Base-by-base conservation (phyloP, 2,113 vertebrate species). In the Gnathonemus echidnorhynchus region DNA sequence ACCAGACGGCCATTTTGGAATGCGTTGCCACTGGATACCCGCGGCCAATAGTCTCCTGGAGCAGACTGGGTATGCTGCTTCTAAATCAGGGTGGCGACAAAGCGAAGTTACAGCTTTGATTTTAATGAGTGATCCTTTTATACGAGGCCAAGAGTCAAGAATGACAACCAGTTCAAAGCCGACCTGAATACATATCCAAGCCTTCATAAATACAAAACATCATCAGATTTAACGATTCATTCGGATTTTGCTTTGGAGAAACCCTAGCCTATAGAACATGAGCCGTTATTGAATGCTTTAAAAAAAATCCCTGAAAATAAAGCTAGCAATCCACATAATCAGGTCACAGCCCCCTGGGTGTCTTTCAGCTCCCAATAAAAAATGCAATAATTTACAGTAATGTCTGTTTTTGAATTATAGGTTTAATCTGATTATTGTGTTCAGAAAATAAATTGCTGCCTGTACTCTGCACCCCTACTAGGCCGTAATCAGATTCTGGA, bases 1-100 rank as follows among this genome's bases (percentile, higher is more conserved):
- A 99, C 95, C 98, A 99, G 95, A 99, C 98, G 0, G 98, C 98
- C 0, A 97, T 99, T 93, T 96, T 99, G 93, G 98, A 99, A 93
- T 99, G 98, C 88, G 97, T 99, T 70, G 98, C 98, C 27, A 99
- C 98, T 0, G 98, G 98, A 92, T 99, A 98, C 92, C 98, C 98
- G 8, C 96, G 97, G 24, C 98, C 98, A 91, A 99, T 99, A 35
- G 98, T 99, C 90, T 99, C 98, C 91, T 99, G 98, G 98, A 99
- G 98, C 95, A 97, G 98, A 92, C 95, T 99, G 48, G 98, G 98
- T 99, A 95, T 85, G 42, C 8, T 48, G 27, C 31, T 66, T 66
- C 58, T 66, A n/a, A 66, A 21, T 77, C 31, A 31, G 27, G 31
- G 70, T 39, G 70, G 70, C n/a, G 1, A 27, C 8, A 27, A 70